Percentiles rank a stretch among this genome's conserved stretches.
These are phyloP conservation scores for Lepisosteus osseus DNA, from an alignment of 2,113 vertebrate genomes.

Conservation along the genomic window DNA sequence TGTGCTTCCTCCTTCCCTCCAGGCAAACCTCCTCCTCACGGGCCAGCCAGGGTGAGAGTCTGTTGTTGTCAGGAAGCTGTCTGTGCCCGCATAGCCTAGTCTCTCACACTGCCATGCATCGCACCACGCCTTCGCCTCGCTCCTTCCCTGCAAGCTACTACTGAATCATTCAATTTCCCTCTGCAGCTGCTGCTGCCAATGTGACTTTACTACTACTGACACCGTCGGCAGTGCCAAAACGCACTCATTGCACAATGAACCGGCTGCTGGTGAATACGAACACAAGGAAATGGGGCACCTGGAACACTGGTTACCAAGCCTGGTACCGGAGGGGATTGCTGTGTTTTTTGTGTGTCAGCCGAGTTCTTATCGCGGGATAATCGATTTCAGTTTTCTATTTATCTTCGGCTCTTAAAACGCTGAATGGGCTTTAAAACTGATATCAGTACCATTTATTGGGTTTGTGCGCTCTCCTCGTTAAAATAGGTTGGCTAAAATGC, in stretches of 20 bases:
- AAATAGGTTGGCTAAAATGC: too few relatives aligned
- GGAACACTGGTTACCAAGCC: too few relatives aligned
- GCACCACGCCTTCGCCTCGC: conserved; percentile 43
- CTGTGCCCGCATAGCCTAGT: conserved; percentile 28
- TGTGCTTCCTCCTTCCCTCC: conserved; percentile 8
- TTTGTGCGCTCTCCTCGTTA: too few relatives aligned
- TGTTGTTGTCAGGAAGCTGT: conserved; percentile 25
- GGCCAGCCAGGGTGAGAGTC: neutral
- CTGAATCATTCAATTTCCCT: conserved; percentile 38
- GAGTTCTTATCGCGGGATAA: too few relatives aligned
- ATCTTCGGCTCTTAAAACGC: too few relatives aligned
- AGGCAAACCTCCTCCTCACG: neutral
- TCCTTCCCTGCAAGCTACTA: conserved; percentile 27
- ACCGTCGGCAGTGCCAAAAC: neutral
- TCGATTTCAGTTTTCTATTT: too few relatives aligned
- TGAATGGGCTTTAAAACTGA: too few relatives aligned
- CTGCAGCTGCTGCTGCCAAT: conserved; percentile 20
- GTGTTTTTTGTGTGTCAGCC: too few relatives aligned
- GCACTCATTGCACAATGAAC: neutral
- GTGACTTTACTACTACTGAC: conserved; percentile 24
- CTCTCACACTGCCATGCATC: conserved; percentile 35
- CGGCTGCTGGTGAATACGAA: neutral
- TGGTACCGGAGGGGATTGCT: too few relatives aligned
- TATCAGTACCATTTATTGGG: too few relatives aligned
- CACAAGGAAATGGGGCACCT: neutral